Conservation (phyloP, 2,888 invertebrate genomes). For the Melanchra persicariae region DNA sequence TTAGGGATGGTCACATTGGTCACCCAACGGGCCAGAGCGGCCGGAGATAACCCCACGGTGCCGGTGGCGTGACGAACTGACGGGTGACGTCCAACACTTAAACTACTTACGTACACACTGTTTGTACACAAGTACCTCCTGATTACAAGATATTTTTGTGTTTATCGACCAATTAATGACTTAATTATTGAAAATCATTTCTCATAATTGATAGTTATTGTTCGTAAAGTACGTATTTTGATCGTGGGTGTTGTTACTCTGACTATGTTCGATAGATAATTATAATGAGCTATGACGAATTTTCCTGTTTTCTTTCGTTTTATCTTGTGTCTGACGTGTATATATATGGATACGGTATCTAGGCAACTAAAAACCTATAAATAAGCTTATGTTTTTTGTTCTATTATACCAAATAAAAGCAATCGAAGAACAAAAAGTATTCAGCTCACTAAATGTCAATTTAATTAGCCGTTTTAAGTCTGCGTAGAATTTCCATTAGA, state of each 20-base stretch:
- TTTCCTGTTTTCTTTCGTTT: slow-evolving; percentile 17
- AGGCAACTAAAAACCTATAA: background rate
- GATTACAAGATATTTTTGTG: slow-evolving; percentile 59
- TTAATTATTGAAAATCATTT: slow-evolving; percentile 52
- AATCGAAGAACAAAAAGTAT: background rate
- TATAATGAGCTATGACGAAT: background rate
- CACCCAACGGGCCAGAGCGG: slow-evolving; percentile 66
- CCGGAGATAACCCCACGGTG: slow-evolving; percentile 81
- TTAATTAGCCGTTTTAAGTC: slow-evolving; percentile 20
- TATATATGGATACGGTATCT: background rate
- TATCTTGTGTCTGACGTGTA: background rate
- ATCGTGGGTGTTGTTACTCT: slow-evolving; percentile 1
- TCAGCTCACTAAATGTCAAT: background rate
- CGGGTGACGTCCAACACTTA: slow-evolving; percentile 69
- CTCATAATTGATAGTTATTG: slow-evolving; percentile 45
- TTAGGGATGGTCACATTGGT: slow-evolving; percentile 77
- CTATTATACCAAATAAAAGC: background rate
- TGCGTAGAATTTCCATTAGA: slow-evolving; percentile 35
- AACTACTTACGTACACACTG: slow-evolving; percentile 62
- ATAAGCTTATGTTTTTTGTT: background rate
- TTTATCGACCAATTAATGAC: slow-evolving; percentile 47
- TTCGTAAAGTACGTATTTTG: slow-evolving; percentile 28
- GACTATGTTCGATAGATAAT: slow-evolving; percentile 8
- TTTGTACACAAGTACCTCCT: slow-evolving; percentile 42
- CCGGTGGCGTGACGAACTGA: slow-evolving; percentile 60